Evolutionary conservation across 2,888 invertebrate genomes (phyloP).

Genomic region (Mycalesis mineus): DNA sequence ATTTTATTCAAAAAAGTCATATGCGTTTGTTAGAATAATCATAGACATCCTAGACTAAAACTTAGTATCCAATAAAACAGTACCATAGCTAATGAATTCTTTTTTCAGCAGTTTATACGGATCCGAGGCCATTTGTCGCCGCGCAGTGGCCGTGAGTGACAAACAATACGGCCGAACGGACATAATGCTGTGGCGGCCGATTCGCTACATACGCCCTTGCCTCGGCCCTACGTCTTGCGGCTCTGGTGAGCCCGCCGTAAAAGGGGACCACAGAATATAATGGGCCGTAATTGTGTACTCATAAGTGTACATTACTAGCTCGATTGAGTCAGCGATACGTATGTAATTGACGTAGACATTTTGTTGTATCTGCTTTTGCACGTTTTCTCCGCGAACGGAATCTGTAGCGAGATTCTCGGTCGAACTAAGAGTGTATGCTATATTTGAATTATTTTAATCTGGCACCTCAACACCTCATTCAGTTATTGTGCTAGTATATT

Average conservation of each 20-base stretch:
- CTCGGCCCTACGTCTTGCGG: constrained; percentile 30
- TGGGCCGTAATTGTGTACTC: constrained; percentile 74
- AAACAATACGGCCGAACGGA: constrained; percentile 64
- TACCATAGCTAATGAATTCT: constrained; percentile 12
- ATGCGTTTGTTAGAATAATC: too few relatives aligned
- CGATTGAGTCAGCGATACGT: constrained; percentile 67
- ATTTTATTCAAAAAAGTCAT: too few relatives aligned
- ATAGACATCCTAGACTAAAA: not conserved
- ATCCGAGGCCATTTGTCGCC: constrained; percentile 69
- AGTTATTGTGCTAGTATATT: too few relatives aligned
- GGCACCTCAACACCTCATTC: too few relatives aligned
- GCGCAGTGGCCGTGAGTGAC: constrained; percentile 69
- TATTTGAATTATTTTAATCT: too few relatives aligned
- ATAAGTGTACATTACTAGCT: constrained; percentile 61
- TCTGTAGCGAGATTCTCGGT: too few relatives aligned
- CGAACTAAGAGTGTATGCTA: not conserved
- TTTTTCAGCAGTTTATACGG: constrained; percentile 43
- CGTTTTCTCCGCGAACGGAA: too few relatives aligned
- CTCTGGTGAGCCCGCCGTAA: constrained; percentile 59
- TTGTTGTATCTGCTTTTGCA: constrained; percentile 1
- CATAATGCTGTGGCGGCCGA: constrained; percentile 57
- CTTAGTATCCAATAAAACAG: not conserved
- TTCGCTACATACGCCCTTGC: constrained; percentile 32
- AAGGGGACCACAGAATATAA: constrained; percentile 63
- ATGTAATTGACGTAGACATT: constrained; percentile 62